Percentiles rank a stretch among this genome's conserved stretches.
These are phyloP conservation scores for Scarus forsteni DNA, from an alignment of 2,797 vertebrate genomes.

Conservation along the genomic window DNA sequence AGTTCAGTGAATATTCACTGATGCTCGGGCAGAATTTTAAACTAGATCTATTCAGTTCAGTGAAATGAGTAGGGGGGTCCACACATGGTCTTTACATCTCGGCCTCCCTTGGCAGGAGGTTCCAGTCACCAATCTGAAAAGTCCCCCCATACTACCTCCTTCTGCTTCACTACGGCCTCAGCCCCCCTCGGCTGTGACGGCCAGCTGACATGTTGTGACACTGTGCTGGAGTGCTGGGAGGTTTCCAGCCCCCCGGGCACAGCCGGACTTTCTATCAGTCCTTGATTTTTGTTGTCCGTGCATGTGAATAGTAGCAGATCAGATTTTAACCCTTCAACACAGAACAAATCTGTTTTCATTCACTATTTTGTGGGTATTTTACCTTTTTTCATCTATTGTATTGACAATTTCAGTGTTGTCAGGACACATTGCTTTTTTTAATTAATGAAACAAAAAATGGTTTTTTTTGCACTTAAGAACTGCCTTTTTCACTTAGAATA, in stretches of 20 bases:
- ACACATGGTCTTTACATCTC: slow-evolving; percentile 78
- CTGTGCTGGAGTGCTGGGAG: slow-evolving; percentile 79
- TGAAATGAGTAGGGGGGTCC: slow-evolving; percentile 60
- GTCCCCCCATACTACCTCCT: slow-evolving; percentile 76
- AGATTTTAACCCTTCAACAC: slow-evolving; percentile 10
- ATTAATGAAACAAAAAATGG: too few relatives aligned
- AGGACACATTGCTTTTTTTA: too few relatives aligned
- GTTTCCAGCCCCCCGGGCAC: slow-evolving; percentile 80
- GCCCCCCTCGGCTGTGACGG: slow-evolving; percentile 74
- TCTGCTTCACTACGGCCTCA: slow-evolving; percentile 11
- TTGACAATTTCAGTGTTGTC: too few relatives aligned
- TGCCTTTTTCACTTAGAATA: too few relatives aligned
- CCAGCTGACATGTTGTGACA: slow-evolving; percentile 91
- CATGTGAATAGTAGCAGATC: slow-evolving; percentile 2
- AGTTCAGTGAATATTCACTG: too few relatives aligned
- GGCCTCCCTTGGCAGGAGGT: slow-evolving; percentile 69
- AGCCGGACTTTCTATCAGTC: slow-evolving; percentile 18
- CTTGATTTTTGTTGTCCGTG: slow-evolving; percentile 35
- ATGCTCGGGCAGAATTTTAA: slow-evolving; percentile 54
- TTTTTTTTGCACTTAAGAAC: too few relatives aligned
- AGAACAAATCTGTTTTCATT: too few relatives aligned
- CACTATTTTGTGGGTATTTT: too few relatives aligned
- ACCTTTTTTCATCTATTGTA: too few relatives aligned
- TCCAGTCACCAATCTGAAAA: slow-evolving; percentile 84
- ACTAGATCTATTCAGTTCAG: slow-evolving; percentile 66